Evolutionary conservation across 2,113 vertebrate genomes (phyloP).

Genomic region (human (Homo sapiens)): GRCh38 chr9:91723501-91724000

Average conservation of each 20-base stretch:
- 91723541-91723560: background rate
- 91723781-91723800: constrained; percentile 81
- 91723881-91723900: constrained; percentile 97
- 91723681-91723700: constrained; percentile 88
- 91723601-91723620: background rate
- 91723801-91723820: constrained; percentile 86
- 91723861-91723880: constrained; percentile 95
- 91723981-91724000: constrained; percentile 98
- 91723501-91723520: constrained; percentile 39
- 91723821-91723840: constrained; percentile 88
- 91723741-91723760: constrained; percentile 87
- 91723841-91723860: constrained; percentile 90
- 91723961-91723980: constrained; percentile 96
- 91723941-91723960: constrained; percentile 93
- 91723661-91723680: constrained; percentile 88
- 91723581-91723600: background rate
- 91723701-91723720: constrained; percentile 91
- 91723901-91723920: constrained; percentile 95
- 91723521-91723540: constrained; percentile 41
- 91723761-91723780: constrained; percentile 87
- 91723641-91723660: background rate
- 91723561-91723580: constrained; percentile 56
- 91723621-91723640: background rate
- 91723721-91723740: constrained; percentile 93
- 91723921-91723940: constrained; percentile 91